These are phyloP conservation scores for Seira musarum DNA, from an alignment of 2,888 invertebrate species.

Conservation along the genomic window DNA sequence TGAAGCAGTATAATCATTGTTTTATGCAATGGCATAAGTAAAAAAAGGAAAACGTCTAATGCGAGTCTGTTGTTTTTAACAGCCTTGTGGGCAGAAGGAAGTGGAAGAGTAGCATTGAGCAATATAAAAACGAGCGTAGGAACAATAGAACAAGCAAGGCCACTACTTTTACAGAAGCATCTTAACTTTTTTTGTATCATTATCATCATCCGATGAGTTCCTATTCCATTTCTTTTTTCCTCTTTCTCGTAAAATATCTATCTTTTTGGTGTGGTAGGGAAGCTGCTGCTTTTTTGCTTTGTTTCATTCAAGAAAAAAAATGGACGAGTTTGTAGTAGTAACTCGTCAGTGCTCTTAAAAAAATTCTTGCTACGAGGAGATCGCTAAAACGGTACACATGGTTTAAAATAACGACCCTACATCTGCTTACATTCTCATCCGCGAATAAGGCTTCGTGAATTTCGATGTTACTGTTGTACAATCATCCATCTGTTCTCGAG, in stretches of 20 bases:
- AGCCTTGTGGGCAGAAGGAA: conserved; percentile 36
- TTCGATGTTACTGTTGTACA: conserved; percentile 9
- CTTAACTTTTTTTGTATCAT: not conserved
- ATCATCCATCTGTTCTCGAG: not conserved
- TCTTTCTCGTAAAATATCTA: no score
- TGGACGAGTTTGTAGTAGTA: not conserved
- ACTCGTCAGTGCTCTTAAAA: not conserved
- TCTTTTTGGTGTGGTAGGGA: not conserved
- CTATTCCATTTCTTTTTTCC: not conserved
- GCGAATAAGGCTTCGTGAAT: conserved; percentile 21
- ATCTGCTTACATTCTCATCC: conserved; percentile 28
- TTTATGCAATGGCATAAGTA: conserved; percentile 15
- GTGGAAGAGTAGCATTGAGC: not conserved
- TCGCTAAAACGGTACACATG: not conserved
- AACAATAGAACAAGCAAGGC: not conserved
- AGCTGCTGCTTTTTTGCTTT: not conserved
- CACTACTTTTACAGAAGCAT: not conserved
- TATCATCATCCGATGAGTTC: not conserved
- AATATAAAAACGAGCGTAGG: not conserved
- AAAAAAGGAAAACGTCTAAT: conserved; percentile 35
- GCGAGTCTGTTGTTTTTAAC: conserved; percentile 49
- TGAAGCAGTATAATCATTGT: not conserved
- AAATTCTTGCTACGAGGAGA: not conserved
- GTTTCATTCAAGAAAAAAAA: not conserved
- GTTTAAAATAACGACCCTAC: not conserved